Conservation (phyloP, 2,888 invertebrate species). For the Eristalinus aeneus region DNA sequence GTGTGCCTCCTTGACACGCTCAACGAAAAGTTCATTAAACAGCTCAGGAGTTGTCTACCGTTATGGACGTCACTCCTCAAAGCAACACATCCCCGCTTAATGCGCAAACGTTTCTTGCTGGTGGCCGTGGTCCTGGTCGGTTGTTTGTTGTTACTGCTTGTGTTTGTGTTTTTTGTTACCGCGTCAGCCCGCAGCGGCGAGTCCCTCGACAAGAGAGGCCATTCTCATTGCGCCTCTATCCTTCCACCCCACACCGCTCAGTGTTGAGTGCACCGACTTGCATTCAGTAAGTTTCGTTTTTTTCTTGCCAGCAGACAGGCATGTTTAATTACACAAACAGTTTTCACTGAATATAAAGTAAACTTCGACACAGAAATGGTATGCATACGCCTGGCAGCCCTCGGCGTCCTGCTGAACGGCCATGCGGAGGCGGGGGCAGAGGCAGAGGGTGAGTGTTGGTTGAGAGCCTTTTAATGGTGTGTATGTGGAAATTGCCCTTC, state of each 20-base stretch:
- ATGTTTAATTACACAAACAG: slow-evolving; percentile 6
- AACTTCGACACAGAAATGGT: not conserved
- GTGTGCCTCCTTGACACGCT: not conserved
- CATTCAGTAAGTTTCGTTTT: not conserved
- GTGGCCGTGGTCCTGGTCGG: too few relatives aligned
- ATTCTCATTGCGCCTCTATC: too few relatives aligned
- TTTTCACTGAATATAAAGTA: slow-evolving; percentile 1
- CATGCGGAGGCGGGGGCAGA: not conserved
- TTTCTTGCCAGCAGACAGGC: not conserved
- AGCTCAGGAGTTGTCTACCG: not conserved
- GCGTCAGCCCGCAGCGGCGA: not conserved
- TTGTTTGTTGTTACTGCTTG: not conserved
- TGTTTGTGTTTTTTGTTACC: not conserved
- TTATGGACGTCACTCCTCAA: not conserved
- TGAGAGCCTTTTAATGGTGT: slow-evolving; percentile 4
- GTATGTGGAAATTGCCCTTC: slow-evolving; percentile 16
- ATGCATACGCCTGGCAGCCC: not conserved
- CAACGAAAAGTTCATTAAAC: not conserved
- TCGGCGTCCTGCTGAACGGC: not conserved
- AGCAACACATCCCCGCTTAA: not conserved
- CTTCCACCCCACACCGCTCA: not conserved
- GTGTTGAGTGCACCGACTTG: not conserved
- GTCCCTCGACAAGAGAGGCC: not conserved
- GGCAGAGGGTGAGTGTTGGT: not conserved
- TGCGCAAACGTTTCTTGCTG: too few relatives aligned